phyloP scores from a whole-genome alignment of 1,140 invertebrate species.

The Philaenus spumarius region DNA sequence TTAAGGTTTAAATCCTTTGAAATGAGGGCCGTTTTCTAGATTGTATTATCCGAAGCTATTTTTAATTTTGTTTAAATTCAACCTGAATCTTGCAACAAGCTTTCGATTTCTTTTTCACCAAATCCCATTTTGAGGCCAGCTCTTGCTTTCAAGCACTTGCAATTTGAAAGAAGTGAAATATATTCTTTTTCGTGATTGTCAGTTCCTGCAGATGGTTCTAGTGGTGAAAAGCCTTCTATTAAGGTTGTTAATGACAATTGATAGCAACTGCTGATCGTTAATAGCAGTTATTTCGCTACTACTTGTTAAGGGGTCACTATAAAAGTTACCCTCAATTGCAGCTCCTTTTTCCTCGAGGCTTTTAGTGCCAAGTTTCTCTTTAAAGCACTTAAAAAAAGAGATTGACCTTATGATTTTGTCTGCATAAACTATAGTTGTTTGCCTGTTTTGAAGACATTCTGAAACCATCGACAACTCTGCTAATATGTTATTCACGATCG shows the following conservation, averaged over 20 bases:
- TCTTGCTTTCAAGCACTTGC: constrained; percentile 15
- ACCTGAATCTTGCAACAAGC: constrained; percentile 11
- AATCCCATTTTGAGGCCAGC: constrained; percentile 6
- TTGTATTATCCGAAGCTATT: constrained; percentile 13
- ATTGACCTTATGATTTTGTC: not conserved
- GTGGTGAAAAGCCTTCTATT: constrained; percentile 6
- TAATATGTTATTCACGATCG: too few relatives aligned
- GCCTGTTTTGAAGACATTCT: too few relatives aligned
- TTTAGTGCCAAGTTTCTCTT: constrained; percentile 6
- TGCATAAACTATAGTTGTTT: not conserved
- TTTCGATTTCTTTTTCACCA: constrained; percentile 8
- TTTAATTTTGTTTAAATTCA: constrained; percentile 15
- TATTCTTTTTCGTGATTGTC: not conserved
- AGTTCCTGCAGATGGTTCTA: constrained; percentile 6
- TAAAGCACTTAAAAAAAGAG: not conserved
- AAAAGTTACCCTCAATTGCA: constrained; percentile 1
- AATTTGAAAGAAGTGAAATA: constrained; percentile 14
- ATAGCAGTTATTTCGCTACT: not conserved
- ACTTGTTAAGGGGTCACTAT: not conserved
- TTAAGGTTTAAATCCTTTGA: constrained; percentile 1
- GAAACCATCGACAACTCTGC: too few relatives aligned
- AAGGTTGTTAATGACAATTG: constrained; percentile 18
- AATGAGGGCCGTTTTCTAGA: not conserved
- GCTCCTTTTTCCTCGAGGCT: not conserved
- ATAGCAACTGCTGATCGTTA: constrained; percentile 8